Evolutionary conservation across 64 coral and sea anemone species (phyloP), one percentile per base, ranked within the genome.

Genomic region (Stichodactyla helianthus): DNA sequence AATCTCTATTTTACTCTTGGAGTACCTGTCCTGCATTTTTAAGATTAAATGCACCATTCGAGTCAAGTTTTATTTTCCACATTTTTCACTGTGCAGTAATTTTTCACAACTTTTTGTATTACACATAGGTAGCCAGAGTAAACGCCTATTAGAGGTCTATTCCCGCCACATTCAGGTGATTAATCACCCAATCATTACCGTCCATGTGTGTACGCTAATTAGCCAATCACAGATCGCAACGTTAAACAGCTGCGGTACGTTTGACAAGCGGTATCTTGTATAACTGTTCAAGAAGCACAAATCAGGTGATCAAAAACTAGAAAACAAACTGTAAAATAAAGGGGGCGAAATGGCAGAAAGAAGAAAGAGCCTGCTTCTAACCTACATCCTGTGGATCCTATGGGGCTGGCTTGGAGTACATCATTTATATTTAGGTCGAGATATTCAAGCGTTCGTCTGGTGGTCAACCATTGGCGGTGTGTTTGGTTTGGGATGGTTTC

Each of bases 401-500:
- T 92, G 91, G 23, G 97, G 97, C 61, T 99, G 97, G 97, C 35
- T 99, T 13, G 97, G 97, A 50, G 79, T 99, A 25, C 97, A 99
- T 92, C 97, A 99, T 56, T 86, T 95, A 23, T 99, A 99, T 77
- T 85, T 99, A 17, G 93, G 97, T 26, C 87, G 97, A 77, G 97
- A 99, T 88, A 90, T 95, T 10, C 97, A 99, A 90, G 97, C 97
- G 6, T 95, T 99, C 70, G 27, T 99, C 0, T 99, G 97, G 97
- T 99, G 97, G 97, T 99, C 97, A 20, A 99, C 97, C 0, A 86
- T 95, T 17, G 97, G 97, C 16, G 97, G 97, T 5, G 78, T 99
- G 27, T 99, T 95, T 57, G 97, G 97, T 12, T 27, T 99, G 20
- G 97, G 97, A 59, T 99, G 97, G 97, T 88, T 95, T 85, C 81